Conservation (phyloP, 2,797 vertebrate species). For the Rhyacichthys aspro region DNA sequence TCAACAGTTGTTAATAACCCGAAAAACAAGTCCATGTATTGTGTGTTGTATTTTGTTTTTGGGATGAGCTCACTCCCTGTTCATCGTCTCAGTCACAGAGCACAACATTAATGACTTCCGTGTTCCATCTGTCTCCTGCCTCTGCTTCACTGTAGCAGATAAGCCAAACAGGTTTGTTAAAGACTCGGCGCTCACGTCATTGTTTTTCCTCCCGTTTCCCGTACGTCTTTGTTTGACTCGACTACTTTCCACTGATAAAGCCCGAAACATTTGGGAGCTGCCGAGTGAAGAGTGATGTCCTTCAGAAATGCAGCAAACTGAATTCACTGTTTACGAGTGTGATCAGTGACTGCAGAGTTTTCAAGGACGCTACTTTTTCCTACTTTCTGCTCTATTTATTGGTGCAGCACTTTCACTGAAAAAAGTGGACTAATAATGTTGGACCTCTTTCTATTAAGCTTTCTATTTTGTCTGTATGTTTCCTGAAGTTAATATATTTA, state of each 20-base stretch:
- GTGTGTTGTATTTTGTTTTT: too few relatives aligned
- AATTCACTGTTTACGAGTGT: not conserved
- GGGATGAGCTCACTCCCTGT: too few relatives aligned
- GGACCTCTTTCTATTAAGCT: too few relatives aligned
- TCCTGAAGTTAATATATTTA: too few relatives aligned
- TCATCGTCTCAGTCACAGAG: too few relatives aligned
- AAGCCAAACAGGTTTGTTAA: not conserved
- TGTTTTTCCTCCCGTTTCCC: constrained; percentile 5
- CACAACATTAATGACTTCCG: too few relatives aligned
- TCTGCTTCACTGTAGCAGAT: not conserved
- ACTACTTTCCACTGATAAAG: not conserved
- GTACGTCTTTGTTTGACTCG: not conserved
- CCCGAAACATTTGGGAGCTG: not conserved
- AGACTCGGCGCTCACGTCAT: not conserved
- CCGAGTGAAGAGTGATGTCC: not conserved
- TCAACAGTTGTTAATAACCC: too few relatives aligned
- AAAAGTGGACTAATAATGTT: too few relatives aligned
- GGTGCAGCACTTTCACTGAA: not conserved
- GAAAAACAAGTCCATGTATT: not conserved
- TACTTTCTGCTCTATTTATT: too few relatives aligned
- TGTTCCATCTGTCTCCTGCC: not conserved
- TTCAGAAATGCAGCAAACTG: not conserved
- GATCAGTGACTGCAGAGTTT: not conserved
- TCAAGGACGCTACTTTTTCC: not conserved
- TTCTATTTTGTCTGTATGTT: too few relatives aligned